Base-by-base conservation (phyloP, 2,113 vertebrate species). In the Calypte anna region DNA sequence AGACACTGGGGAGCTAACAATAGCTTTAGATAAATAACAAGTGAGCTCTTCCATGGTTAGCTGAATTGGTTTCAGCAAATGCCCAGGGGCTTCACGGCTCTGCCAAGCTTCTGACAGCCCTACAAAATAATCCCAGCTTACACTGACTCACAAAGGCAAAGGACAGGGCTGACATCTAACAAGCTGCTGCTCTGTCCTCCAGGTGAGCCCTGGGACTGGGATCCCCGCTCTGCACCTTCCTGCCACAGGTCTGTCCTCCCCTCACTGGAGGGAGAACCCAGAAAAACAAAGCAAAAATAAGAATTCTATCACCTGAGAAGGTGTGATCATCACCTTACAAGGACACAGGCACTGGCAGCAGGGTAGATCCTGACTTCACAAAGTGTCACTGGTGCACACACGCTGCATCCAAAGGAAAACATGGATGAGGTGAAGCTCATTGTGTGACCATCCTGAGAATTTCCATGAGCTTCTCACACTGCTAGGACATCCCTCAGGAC, bases 71-170 rank as follows among this genome's bases (percentile, higher is more conserved):
- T 93, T 84, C 66, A 68, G 86, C 66, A 84, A 82, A 95, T 94
- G 83, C 96, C 92, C 69, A 57, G 62, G 69, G 94, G 95, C 83
- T 93, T 64, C 44, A 9, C 1, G 2, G 89, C 86, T 79, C 83
- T 96, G 86, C 92, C 89, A 96, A 91, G 62, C 81, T 84, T 84
- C 86, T 96, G 94, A 54, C 94, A 94, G 69, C 81, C 38, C 57
- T 82, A 15, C 66, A 76, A 54, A 90, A 87, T 69, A 91, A 96
- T 92, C 83, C 74, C 40, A 16, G 11, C 1, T 92, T 85, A 50
- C 17, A 84, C n/a, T 96, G 94, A 97, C 91, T 96, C 95, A 97
- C 62, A 95, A 72, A 91, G 73, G 46, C 64, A 82, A 46, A 68
- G 4, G 22, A 16, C 40, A 58, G 68, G 67, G 79, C 79, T 91